These are phyloP conservation scores for Teinopalpus imperialis DNA, from an alignment of 2,888 invertebrate species.

Conservation along the genomic window DNA sequence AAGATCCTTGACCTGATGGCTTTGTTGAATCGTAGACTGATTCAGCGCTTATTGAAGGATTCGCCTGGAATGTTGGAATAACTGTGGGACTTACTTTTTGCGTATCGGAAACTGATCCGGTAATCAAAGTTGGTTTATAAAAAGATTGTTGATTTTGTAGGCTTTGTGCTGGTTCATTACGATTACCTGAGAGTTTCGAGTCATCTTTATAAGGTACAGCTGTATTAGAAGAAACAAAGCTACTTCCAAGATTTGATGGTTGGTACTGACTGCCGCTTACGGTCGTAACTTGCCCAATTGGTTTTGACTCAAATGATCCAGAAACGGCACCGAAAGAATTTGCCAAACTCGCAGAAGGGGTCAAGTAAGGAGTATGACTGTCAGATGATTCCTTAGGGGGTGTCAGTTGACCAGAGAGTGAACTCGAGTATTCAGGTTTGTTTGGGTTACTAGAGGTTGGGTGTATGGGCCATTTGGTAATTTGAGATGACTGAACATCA, in stretches of 20 bases:
- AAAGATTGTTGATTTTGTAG: background rate
- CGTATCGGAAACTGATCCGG: background rate
- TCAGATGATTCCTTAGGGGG: background rate
- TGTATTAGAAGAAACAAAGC: background rate
- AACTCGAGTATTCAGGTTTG: constrained; percentile 8
- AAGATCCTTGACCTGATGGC: constrained; percentile 6
- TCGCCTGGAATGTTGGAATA: constrained; percentile 4
- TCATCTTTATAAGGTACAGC: background rate
- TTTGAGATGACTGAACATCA: background rate
- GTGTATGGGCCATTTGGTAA: background rate
- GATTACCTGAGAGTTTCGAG: constrained; percentile 1
- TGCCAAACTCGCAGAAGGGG: background rate
- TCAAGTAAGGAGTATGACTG: background rate
- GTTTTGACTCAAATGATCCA: background rate
- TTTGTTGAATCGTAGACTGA: constrained; percentile 1
- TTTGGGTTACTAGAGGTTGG: background rate
- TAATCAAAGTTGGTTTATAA: constrained; percentile 8
- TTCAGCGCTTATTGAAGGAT: no score
- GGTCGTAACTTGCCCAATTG: background rate
- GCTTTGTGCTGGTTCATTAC: background rate
- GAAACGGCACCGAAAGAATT: background rate
- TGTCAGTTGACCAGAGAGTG: background rate
- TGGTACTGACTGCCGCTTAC: background rate
- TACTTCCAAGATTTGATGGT: background rate
- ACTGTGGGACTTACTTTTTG: background rate